Conservation (phyloP, 1,140 invertebrate species). For the Portunus trituberculatus region DNA sequence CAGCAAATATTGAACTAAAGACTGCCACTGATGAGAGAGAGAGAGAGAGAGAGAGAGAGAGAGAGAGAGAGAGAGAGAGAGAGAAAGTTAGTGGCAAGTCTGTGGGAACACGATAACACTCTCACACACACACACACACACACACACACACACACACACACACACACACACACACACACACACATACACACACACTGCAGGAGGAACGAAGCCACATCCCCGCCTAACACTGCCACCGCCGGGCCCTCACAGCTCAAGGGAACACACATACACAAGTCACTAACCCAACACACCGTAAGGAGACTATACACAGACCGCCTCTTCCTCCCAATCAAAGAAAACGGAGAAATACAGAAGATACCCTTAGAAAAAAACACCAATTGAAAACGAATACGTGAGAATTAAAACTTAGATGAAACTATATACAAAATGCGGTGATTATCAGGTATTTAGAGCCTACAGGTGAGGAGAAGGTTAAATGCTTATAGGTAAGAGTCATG, state of each 20-base stretch:
- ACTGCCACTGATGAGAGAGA: neutral
- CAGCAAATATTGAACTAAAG: too few species aligned
- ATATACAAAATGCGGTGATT: too few species aligned
- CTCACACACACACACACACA: neutral
- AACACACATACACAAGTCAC: neutral
- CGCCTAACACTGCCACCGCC: neutral
- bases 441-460: too few species aligned
- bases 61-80: constrained; percentile 12
- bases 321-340: neutral
- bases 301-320: neutral
- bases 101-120: neutral
- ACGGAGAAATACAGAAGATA: neutral
- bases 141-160: constrained; percentile 20
- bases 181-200: neutral
- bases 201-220: neutral
- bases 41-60: constrained; percentile 20
- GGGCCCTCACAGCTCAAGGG: neutral
- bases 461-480: too few species aligned
- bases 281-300: neutral
- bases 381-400: too few species aligned
- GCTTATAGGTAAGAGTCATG: neutral
- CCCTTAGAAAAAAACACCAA: neutral
- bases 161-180: constrained; percentile 20
- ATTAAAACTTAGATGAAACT: too few species aligned
- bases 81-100: neutral